Percentiles rank a stretch among this genome's conserved stretches.
These are phyloP conservation scores for Andrena bicolor DNA, from an alignment of 2,888 invertebrate species.

Conservation along the genomic window DNA sequence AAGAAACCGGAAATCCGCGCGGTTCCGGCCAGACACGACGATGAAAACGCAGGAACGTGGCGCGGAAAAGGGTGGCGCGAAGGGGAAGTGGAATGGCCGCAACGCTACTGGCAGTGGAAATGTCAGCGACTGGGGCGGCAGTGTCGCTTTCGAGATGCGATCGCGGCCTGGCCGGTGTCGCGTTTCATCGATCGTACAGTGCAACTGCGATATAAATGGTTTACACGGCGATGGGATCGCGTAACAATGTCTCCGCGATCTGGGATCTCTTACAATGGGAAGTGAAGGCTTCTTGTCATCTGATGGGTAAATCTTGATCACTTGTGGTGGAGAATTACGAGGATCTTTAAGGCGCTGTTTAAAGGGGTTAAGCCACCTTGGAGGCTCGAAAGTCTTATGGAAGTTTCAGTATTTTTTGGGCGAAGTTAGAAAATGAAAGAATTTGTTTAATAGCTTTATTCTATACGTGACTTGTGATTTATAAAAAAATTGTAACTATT, in stretches of 20 bases:
- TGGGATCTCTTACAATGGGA: background rate
- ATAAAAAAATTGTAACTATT: too few relatives aligned
- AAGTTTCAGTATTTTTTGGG: too few relatives aligned
- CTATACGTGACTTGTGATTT: too few relatives aligned
- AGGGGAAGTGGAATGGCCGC: conserved; percentile 15
- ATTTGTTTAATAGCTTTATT: too few relatives aligned
- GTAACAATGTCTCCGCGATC: background rate
- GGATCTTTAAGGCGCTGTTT: background rate
- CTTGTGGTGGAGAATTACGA: background rate
- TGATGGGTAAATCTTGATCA: background rate
- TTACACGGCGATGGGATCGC: conserved; percentile 18
- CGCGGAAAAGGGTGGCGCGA: background rate
- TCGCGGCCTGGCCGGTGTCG: background rate
- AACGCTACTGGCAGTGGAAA: background rate
- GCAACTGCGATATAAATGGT: conserved; percentile 18
- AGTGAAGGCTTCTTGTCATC: too few relatives aligned
- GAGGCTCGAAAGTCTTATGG: too few relatives aligned
- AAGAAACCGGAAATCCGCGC: conserved; percentile 53
- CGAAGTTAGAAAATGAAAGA: too few relatives aligned
- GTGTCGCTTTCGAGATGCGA: conserved; percentile 26
- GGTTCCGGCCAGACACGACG: conserved; percentile 13
- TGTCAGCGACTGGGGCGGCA: conserved; percentile 10
- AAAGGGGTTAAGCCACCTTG: too few relatives aligned
- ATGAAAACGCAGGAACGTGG: conserved; percentile 26
- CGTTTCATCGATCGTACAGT: conserved; percentile 35